Conservation (phyloP, 1,140 invertebrate genomes). For the Lethrus apterus region DNA sequence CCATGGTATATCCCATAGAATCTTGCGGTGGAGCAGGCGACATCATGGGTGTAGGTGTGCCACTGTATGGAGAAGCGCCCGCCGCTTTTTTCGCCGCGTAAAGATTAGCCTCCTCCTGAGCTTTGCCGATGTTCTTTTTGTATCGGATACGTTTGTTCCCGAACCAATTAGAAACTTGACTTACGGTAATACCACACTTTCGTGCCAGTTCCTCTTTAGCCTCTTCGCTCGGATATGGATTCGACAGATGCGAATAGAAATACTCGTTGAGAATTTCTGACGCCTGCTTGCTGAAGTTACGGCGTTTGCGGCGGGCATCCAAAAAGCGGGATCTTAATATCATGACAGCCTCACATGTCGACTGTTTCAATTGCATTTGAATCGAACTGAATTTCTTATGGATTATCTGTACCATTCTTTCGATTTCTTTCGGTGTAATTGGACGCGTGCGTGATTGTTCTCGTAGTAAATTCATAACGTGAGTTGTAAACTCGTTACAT, state of each 20-base stretch:
- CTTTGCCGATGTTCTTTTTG: conserved; percentile 99
- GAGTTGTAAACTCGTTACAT: conserved; percentile 99
- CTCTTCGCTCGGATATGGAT: conserved; percentile 99
- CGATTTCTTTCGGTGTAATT: conserved; percentile 93
- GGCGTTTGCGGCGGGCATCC: conserved; percentile 94
- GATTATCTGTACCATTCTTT: conserved; percentile 99
- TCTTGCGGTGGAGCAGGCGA: conserved; percentile 84
- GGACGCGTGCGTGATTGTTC: conserved; percentile 96
- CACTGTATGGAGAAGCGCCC: conserved; percentile 85
- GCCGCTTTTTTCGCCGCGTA: conserved; percentile 99
- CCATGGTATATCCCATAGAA: conserved; percentile 82
- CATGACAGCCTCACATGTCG: conserved; percentile 99
- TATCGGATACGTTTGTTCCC: conserved; percentile 99
- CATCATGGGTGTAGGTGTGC: conserved; percentile 88
- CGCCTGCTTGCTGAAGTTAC: conserved; percentile 99
- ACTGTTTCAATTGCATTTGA: conserved; percentile 99
- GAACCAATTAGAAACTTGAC: conserved; percentile 98
- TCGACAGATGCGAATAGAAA: conserved; percentile 98
- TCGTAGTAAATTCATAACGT: conserved; percentile 95
- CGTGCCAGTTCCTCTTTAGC: conserved; percentile 99
- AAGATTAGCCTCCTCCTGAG: conserved; percentile 98
- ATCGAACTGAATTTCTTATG: conserved; percentile 99
- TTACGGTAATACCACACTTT: conserved; percentile 98
- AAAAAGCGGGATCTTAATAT: conserved; percentile 88
- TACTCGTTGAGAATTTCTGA: conserved; percentile 99